A percentile compares a stretch with the other conserved stretches of the same genome.
Conservation (phyloP, 2,888 invertebrate genomes). For the Lumbricus terrestris region DNA sequence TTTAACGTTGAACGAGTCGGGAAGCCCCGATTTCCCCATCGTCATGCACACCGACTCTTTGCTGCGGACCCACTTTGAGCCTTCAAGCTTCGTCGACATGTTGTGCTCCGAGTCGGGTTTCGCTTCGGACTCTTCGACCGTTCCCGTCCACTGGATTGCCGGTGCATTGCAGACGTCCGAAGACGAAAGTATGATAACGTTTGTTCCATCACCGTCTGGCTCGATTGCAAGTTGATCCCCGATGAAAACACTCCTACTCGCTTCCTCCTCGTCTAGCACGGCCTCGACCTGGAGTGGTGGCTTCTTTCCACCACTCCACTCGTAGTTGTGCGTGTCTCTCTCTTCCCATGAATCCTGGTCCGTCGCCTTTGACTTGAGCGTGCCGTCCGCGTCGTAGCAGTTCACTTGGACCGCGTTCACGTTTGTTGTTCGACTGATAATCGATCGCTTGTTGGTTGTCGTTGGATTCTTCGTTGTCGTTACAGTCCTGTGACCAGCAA, state of each 20-base stretch:
- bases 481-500: not conserved
- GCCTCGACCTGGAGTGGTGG: not conserved
- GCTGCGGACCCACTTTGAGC: slow-evolving; percentile 18
- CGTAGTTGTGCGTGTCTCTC: slow-evolving; percentile 22
- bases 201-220: not conserved
- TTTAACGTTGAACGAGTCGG: not conserved
- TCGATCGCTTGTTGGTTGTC: slow-evolving; percentile 25
- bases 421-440: slow-evolving; percentile 22
- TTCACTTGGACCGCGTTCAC: slow-evolving; percentile 23
- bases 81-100: slow-evolving; percentile 19
- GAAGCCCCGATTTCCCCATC: not conserved
- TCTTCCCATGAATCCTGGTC: slow-evolving; percentile 23
- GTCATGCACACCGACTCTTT: slow-evolving; percentile 21
- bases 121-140: not conserved
- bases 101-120: not conserved
- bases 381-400: slow-evolving; percentile 24
- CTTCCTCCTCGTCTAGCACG: slow-evolving; percentile 16
- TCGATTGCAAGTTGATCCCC: not conserved
- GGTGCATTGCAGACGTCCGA: slow-evolving; percentile 14
- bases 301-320: slow-evolving; percentile 17
- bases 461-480: slow-evolving; percentile 15
- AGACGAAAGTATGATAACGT: slow-evolving; percentile 15
- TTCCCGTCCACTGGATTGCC: slow-evolving; percentile 22
- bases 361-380: slow-evolving; percentile 16
- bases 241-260: not conserved